Base-by-base conservation (phyloP, 2,113 vertebrate genomes). In the Zootoca vivipara region DNA sequence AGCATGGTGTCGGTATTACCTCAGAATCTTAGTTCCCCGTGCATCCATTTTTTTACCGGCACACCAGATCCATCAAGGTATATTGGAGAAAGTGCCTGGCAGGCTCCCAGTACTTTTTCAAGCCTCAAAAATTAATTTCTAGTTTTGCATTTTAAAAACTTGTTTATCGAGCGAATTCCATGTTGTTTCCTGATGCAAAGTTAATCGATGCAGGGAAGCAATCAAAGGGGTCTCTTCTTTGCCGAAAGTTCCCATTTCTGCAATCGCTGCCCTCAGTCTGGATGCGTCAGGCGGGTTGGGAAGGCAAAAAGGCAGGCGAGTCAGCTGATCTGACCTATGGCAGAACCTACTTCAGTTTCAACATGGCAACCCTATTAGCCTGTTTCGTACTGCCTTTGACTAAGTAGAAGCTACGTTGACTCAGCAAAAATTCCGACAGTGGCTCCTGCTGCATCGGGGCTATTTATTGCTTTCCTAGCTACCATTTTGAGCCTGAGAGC, bases 1-100 rank as follows among this genome's bases (percentile, higher is more conserved):
- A 98, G 97, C 72, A 93, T 95, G 28, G 97, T 97, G 88, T 98
- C 96, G 70, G 96, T 97, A 86, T 94, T 98, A 95, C 96, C 97
- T 92, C 96, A 97, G 92, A 96, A 95, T 38, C 90, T 91, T 89
- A 96, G 91, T 88, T 96, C 87, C 30, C 96, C 97, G 0, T 97
- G 97, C 91, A 93, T 98, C 85, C 97, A 98, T 93, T 97, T 96
- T 95, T 96, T 98, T 91, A 98, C 97, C 0, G 97, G 97, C 94
- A 98, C 97, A 0, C 97, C 97, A 46, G 97, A 98, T 73, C 97
- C 97, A 87, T 96, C 97, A 93, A 97, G 97, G 97, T 98, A 93
- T 77, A 96, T 79, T 79, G 74, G 38, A 5, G 7, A 78, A 30
- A 5, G 7, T 73, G 28, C 0, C 12, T 72, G 73, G 1, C 40